Conservation (phyloP, 1,140 invertebrate genomes). For the Cherax destructor region DNA sequence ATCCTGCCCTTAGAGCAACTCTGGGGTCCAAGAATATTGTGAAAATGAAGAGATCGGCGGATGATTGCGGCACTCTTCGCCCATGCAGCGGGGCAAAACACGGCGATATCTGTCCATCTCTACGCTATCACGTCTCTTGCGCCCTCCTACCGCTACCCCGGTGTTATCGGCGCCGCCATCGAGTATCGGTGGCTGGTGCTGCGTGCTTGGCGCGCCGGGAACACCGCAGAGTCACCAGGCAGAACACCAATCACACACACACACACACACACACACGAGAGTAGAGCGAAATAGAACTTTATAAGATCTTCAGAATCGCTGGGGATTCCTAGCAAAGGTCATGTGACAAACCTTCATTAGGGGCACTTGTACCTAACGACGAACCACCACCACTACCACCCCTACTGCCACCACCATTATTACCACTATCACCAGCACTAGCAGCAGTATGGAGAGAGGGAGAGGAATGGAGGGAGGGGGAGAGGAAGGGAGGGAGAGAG, state of each 20-base stretch:
- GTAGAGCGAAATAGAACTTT: no score
- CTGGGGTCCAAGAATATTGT: not conserved
- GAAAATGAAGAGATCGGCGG: not conserved
- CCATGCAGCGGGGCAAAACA: not conserved
- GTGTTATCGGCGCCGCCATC: conserved; percentile 36
- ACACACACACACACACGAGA: not conserved
- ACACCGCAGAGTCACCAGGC: conserved; percentile 19
- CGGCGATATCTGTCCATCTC: conserved; percentile 36
- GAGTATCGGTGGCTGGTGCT: conserved; percentile 29
- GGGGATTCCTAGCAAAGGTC: no score
- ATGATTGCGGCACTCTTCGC: not conserved
- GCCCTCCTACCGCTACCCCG: not conserved
- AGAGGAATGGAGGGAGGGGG: not conserved
- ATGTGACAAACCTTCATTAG: no score
- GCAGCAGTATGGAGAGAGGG: not conserved
- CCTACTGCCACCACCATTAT: not conserved
- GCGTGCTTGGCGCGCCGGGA: conserved; percentile 23
- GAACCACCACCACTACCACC: not conserved
- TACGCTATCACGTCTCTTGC: not conserved
- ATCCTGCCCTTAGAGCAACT: not conserved
- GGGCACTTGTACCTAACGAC: not conserved
- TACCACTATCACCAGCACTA: no score
- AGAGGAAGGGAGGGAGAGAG: not conserved
- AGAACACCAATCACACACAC: conserved; percentile 10
- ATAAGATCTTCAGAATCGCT: no score